phyloP scores from a whole-genome alignment of 2,113 vertebrate genomes.

The Onychostoma macrolepis region DNA sequence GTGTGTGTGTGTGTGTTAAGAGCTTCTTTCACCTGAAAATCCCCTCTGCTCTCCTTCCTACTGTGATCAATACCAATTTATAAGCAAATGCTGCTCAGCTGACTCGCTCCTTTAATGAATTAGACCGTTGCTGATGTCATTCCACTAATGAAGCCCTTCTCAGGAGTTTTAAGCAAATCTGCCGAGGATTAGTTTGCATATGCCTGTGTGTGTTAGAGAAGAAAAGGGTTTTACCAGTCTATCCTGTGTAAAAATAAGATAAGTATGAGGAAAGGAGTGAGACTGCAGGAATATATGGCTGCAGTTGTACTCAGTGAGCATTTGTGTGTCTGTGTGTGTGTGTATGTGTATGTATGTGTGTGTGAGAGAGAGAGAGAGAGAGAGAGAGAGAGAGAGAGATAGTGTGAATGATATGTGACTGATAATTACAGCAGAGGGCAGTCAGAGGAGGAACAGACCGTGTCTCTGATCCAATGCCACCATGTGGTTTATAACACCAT shows the following conservation, averaged over 20 bases:
- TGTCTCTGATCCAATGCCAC: neutral
- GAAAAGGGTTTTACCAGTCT: constrained; percentile 1
- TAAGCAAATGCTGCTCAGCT: constrained; percentile 81
- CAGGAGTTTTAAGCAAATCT: constrained; percentile 79
- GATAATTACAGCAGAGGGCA: constrained; percentile 52
- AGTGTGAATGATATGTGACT: constrained; percentile 37
- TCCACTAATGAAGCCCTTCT: constrained; percentile 78
- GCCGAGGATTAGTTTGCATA: constrained; percentile 47
- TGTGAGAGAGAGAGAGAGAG: constrained; percentile 8
- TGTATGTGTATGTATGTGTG: constrained; percentile 40
- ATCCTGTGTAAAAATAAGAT: neutral
- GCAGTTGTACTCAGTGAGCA: neutral
- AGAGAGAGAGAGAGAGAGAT: neutral
- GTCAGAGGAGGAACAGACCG: constrained; percentile 38
- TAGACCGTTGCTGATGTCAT: constrained; percentile 75
- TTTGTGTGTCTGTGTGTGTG: constrained; percentile 29
- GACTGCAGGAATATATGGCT: neutral
- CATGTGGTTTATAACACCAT: constrained; percentile 12
- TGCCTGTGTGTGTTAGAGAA: constrained; percentile 30
- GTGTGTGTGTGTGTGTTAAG: constrained; percentile 47
- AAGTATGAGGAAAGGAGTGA: neutral
- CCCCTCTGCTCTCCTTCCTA: constrained; percentile 43
- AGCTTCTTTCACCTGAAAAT: constrained; percentile 18
- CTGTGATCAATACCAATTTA: constrained; percentile 83
- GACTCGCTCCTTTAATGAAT: constrained; percentile 82